phyloP scores from a whole-genome alignment of 2,113 vertebrate genomes.

The Mastomys natalensis region DNA sequence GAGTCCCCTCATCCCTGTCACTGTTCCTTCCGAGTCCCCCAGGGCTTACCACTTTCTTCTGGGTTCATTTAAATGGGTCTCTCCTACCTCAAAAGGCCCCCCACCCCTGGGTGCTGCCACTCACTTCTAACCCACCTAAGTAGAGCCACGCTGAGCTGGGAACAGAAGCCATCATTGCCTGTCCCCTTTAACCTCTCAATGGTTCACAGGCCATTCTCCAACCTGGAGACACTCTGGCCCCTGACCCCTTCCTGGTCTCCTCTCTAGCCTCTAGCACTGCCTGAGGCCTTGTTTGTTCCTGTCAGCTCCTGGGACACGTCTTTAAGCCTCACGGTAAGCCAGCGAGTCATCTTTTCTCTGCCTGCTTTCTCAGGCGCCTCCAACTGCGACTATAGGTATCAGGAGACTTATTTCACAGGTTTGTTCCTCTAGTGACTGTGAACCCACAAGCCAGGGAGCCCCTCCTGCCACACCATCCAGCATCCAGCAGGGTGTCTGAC shows the following conservation, averaged over 20 bases:
- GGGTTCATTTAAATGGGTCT: not conserved
- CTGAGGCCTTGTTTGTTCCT: not conserved
- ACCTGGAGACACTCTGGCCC: not conserved
- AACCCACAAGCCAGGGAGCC: not conserved
- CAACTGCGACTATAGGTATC: not conserved
- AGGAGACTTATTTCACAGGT: not conserved
- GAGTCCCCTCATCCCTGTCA: not conserved
- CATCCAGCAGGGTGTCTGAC: not conserved
- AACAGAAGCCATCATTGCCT: not conserved
- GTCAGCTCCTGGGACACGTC: not conserved
- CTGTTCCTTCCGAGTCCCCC: not conserved
- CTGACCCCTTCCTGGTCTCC: not conserved
- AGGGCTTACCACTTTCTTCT: not conserved
- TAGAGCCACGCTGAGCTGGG: not conserved
- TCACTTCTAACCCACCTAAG: not conserved
- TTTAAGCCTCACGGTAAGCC: not conserved
- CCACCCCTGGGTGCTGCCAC: fast-evolving
- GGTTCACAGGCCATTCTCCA: fast-evolving
- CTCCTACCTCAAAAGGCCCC: not conserved
- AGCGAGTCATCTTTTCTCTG: not conserved
- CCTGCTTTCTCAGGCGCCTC: not conserved
- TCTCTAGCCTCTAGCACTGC: not conserved
- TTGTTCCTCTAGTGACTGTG: not conserved
- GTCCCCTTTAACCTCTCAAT: not conserved
- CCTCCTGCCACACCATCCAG: not conserved